These are phyloP conservation scores for Hemichromis elongatus DNA, from an alignment of 2,113 vertebrate species.

Conservation along the genomic window DNA sequence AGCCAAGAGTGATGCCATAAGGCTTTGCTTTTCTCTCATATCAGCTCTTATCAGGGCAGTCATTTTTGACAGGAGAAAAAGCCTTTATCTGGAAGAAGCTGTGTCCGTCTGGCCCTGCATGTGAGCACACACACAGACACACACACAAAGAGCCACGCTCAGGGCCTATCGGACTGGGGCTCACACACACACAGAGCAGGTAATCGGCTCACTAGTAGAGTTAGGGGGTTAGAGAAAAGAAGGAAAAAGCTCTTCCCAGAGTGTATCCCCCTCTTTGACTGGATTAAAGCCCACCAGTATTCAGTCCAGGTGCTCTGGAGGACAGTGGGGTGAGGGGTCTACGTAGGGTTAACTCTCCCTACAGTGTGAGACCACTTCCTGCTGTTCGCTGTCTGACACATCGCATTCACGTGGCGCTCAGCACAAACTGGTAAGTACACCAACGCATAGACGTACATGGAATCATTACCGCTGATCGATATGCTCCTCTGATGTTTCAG, in stretches of 20 bases:
- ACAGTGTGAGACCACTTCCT: constrained; percentile 19
- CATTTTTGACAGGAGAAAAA: constrained; percentile 64
- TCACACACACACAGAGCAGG: constrained; percentile 62
- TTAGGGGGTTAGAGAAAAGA: constrained; percentile 39
- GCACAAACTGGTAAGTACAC: not conserved
- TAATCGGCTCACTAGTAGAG: constrained; percentile 66
- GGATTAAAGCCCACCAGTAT: constrained; percentile 58
- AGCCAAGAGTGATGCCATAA: constrained; percentile 54
- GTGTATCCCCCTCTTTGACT: constrained; percentile 47
- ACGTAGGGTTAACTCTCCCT: constrained; percentile 13
- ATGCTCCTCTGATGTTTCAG: constrained; percentile 40
- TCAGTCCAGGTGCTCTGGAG: constrained; percentile 52
- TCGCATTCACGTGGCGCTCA: not conserved
- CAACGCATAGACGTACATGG: not conserved
- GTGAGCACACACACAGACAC: not conserved
- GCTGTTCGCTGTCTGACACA: constrained; percentile 31
- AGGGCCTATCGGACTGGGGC: not conserved
- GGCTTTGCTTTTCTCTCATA: constrained; percentile 60
- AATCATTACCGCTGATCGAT: constrained; percentile 51
- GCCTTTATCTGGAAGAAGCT: constrained; percentile 61
- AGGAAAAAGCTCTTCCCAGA: constrained; percentile 41
- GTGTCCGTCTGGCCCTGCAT: constrained; percentile 37
- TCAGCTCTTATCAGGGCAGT: constrained; percentile 61
- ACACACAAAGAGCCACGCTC: not conserved
- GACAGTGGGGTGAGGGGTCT: constrained; percentile 28